Evolutionary conservation across 2,113 vertebrate genomes (phyloP).

Genomic region (Sialia sialis): DNA sequence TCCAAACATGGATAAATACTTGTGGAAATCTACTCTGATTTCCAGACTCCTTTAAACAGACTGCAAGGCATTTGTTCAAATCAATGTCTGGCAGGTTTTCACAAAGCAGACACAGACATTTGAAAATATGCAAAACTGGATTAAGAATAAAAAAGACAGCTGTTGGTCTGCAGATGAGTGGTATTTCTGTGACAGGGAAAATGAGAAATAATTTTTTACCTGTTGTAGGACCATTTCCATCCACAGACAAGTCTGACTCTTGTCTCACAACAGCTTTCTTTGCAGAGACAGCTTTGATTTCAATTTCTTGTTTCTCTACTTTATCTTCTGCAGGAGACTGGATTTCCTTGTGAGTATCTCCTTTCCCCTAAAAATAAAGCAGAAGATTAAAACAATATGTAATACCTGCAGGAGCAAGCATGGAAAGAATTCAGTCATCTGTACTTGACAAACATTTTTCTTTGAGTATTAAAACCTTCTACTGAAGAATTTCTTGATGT

Average conservation of each 20-base stretch:
- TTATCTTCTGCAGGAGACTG: not conserved
- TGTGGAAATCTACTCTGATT: not conserved
- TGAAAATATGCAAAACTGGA: not conserved
- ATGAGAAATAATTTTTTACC: conserved; percentile 38
- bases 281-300: not conserved
- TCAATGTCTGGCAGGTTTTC: not conserved
- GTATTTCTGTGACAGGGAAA: not conserved
- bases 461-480: not conserved
- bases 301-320: not conserved
- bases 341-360: not conserved
- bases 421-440: not conserved
- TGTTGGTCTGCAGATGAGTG: not conserved
- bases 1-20: not conserved
- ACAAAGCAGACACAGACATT: not conserved
- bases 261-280: not conserved
- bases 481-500: not conserved
- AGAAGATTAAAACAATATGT: not conserved
- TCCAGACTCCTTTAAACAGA: not conserved
- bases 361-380: conserved; percentile 41
- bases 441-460: not conserved
- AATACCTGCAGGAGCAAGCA: not conserved
- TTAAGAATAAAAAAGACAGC: not conserved
- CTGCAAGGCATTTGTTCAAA: not conserved
- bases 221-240: not conserved
- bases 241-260: conserved; percentile 3